phyloP scores from a whole-genome alignment of 2,113 vertebrate species.

The Pampusana beccarii region DNA sequence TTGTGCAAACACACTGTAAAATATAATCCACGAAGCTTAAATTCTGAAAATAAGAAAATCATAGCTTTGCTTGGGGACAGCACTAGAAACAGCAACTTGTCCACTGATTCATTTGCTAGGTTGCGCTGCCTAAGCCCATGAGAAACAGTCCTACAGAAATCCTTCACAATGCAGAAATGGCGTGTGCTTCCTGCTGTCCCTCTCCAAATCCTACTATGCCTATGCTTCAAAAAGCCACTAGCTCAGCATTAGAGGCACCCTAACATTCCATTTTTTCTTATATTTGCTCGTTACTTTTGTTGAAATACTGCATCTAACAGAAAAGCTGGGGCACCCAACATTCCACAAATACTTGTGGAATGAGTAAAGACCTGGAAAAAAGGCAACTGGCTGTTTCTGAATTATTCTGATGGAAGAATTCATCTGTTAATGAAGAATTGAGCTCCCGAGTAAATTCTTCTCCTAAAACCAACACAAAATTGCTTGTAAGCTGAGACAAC shows the following conservation, averaged over 20 bases:
- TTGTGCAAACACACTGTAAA: background rate
- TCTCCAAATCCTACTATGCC: background rate
- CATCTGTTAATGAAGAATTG: background rate
- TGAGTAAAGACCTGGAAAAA: background rate
- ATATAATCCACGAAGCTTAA: background rate
- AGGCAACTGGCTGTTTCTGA: background rate
- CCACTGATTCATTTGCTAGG: background rate
- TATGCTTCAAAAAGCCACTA: background rate
- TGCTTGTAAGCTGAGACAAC: background rate
- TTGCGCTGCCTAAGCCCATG: background rate
- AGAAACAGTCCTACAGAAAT: background rate
- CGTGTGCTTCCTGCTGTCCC: background rate
- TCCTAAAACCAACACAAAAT: background rate
- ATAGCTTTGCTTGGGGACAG: background rate
- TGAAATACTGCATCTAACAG: background rate
- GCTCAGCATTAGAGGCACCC: background rate
- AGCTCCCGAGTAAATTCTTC: background rate
- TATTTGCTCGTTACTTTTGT: background rate
- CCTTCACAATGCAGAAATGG: background rate
- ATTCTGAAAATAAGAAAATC: background rate
- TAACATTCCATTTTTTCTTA: background rate
- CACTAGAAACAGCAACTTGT: background rate
- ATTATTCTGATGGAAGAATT: background rate
- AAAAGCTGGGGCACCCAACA: background rate
- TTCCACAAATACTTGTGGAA: background rate